Evolutionary conservation across 2,888 invertebrate species (phyloP).

Genomic region (Hyppa rectilinea): DNA sequence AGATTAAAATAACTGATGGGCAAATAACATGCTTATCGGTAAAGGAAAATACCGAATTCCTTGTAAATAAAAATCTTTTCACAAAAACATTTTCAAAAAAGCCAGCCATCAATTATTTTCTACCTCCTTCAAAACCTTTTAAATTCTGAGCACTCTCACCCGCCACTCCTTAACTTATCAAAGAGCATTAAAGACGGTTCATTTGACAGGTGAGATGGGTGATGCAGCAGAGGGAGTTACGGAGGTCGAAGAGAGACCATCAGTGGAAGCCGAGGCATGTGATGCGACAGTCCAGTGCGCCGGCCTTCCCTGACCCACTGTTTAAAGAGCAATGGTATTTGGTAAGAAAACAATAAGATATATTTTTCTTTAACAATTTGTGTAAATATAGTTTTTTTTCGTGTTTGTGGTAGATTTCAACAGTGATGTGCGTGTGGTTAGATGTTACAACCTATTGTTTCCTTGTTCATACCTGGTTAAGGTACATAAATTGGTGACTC

Average conservation of each 20-base stretch:
- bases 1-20: neutral
- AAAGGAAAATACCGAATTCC: neutral
- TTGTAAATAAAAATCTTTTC: neutral
- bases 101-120: neutral
- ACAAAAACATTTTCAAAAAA: slow-evolving; percentile 7
- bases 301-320: slow-evolving; percentile 96
- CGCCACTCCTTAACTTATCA: slow-evolving; percentile 25
- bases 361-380: neutral
- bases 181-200: slow-evolving; percentile 36
- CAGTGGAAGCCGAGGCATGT: slow-evolving; percentile 86
- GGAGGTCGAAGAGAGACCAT: slow-evolving; percentile 96
- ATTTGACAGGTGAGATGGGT: slow-evolving; percentile 95
- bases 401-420: neutral
- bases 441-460: no score
- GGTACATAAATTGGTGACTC: neutral
- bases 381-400: neutral
- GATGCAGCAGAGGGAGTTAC: slow-evolving; percentile 97
- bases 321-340: slow-evolving; percentile 93
- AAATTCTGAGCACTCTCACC: slow-evolving; percentile 21
- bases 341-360: slow-evolving; percentile 92
- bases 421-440: neutral
- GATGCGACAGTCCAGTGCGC: slow-evolving; percentile 86
- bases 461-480: neutral
- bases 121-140: slow-evolving; percentile 4
- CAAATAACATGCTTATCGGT: neutral